phyloP scores from a whole-genome alignment of 1,140 invertebrate species.

The Spodoptera litura region DNA sequence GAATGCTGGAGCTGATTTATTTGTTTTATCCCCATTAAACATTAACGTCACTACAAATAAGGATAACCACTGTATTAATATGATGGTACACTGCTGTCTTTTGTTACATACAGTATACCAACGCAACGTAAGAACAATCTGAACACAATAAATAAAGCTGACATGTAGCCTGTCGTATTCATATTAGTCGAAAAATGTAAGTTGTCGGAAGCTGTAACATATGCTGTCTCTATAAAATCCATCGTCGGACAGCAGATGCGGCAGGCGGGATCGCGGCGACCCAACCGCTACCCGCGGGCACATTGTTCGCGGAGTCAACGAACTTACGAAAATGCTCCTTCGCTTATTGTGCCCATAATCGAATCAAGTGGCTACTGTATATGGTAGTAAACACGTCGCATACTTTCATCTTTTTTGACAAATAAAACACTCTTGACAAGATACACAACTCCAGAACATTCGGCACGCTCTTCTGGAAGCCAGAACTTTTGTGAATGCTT shows the following conservation, averaged over 20 bases:
- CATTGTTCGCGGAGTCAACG: constrained; percentile 83
- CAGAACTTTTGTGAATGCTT: constrained; percentile 26
- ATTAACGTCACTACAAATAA: too few species aligned
- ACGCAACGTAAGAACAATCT: too few species aligned
- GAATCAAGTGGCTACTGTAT: constrained; percentile 76
- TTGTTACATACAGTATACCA: too few species aligned
- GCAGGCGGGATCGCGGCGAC: constrained; percentile 64
- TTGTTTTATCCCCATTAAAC: not conserved
- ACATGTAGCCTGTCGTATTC: constrained; percentile 4
- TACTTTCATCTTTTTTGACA: constrained; percentile 71
- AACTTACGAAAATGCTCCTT: constrained; percentile 83
- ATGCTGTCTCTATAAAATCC: constrained; percentile 72
- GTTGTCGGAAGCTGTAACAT: constrained; percentile 66
- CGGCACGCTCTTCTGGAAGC: constrained; percentile 43
- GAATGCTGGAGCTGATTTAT: not conserved
- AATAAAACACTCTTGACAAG: constrained; percentile 65
- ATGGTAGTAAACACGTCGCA: constrained; percentile 74
- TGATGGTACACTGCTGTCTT: too few species aligned
- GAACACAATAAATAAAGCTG: not conserved
- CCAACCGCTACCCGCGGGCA: constrained; percentile 62
- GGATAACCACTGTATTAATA: too few species aligned
- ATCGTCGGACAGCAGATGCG: constrained; percentile 77
- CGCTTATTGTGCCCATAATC: constrained; percentile 83
- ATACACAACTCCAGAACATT: constrained; percentile 49
- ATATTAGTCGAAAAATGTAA: constrained; percentile 26